Evolutionary conservation across 92 coral and sea anemone genomes (phyloP).

Genomic region (Porites divaricata): DNA sequence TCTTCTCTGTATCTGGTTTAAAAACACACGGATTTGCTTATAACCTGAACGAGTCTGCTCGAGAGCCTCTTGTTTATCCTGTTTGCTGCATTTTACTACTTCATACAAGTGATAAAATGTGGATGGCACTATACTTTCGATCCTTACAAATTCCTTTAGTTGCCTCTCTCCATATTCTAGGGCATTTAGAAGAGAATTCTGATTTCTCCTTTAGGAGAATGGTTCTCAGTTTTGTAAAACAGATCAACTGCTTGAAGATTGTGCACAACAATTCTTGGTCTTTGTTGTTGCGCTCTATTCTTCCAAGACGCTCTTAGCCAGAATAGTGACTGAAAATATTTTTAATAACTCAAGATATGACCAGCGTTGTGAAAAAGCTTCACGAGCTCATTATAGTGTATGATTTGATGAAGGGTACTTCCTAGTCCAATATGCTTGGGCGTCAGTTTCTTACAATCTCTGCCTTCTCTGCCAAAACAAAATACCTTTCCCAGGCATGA

Average conservation of each 20-base stretch:
- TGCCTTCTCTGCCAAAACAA: no score
- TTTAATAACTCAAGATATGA: conserved; percentile 57
- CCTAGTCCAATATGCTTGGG: conserved; percentile 56
- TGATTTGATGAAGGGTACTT: conserved; percentile 49
- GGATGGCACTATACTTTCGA: no score
- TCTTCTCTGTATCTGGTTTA: no score
- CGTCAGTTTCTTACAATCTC: conserved; percentile 64
- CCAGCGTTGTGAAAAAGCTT: conserved; percentile 63
- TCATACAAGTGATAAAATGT: no score
- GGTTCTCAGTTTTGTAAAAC: conserved; percentile 62
- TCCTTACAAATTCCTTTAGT: no score
- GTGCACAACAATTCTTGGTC: conserved; percentile 62
- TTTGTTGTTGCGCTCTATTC: conserved; percentile 55
- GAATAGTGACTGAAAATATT: conserved; percentile 60
- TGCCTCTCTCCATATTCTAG: no score
- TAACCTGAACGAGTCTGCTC: no score
- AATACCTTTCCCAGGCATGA: no score
- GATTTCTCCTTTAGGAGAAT: background rate
- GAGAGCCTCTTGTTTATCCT: no score
- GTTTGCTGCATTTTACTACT: no score
- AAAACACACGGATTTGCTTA: no score
- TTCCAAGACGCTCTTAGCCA: conserved; percentile 18
- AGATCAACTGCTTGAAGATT: conserved; percentile 52
- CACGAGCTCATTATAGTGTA: conserved; percentile 60
- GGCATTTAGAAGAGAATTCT: no score